These are phyloP conservation scores for Pterostichus niger DNA, from an alignment of 2,888 invertebrate species.

Conservation along the genomic window DNA sequence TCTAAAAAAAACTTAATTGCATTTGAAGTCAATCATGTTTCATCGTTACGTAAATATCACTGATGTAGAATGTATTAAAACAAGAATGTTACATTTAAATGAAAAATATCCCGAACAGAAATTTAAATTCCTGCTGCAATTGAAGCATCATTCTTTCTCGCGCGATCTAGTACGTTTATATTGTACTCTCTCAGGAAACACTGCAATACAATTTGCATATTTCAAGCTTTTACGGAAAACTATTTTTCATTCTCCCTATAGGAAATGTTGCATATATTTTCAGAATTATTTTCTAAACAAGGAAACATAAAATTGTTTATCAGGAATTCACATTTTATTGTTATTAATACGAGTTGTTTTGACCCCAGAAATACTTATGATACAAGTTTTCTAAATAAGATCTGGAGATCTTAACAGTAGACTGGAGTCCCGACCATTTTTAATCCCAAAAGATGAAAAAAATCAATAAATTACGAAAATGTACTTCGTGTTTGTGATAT, in stretches of 20 bases:
- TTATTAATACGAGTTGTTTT: too few species aligned
- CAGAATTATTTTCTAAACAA: conserved; percentile 45
- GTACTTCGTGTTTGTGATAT: too few species aligned
- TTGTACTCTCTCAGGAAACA: conserved; percentile 35
- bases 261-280: conserved; percentile 48
- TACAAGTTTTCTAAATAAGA: too few species aligned
- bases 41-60: conserved; percentile 6
- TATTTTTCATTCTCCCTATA: conserved; percentile 51
- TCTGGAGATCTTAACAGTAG: too few species aligned
- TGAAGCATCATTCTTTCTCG: conserved; percentile 49
- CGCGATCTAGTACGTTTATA: conserved; percentile 52
- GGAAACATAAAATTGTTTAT: conserved; percentile 29
- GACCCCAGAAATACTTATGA: too few species aligned
- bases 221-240: conserved; percentile 53
- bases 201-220: conserved; percentile 56
- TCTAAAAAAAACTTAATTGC: conserved; percentile 30
- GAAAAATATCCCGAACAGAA: conserved; percentile 48
- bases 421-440: too few species aligned
- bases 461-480: too few species aligned
- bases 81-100: conserved; percentile 40
- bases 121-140: conserved; percentile 54
- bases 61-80: conserved; percentile 22
- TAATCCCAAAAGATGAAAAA: too few species aligned
- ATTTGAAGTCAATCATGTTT: conserved; percentile 46
- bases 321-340: not conserved